Conservation (phyloP, 2,797 vertebrate species). For the Morelia viridis region DNA sequence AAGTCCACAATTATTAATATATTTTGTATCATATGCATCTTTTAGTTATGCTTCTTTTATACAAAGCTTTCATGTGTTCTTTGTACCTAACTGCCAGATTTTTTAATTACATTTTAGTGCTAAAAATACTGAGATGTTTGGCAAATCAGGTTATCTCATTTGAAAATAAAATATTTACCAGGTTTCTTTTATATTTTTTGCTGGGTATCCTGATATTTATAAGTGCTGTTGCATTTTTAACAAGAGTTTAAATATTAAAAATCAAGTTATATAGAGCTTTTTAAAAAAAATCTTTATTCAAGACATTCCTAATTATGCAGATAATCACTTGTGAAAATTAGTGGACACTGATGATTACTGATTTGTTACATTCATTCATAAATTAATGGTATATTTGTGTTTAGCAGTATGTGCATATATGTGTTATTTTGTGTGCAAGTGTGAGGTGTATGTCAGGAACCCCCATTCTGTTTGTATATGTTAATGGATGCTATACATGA, state of each 20-base stretch:
- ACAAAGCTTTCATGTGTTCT: not conserved
- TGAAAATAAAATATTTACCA: not conserved
- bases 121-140: not conserved
- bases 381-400: conserved; percentile 4
- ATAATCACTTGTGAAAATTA: not conserved
- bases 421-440: not conserved
- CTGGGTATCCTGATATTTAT: not conserved
- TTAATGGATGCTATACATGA: conserved; percentile 37
- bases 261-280: not conserved
- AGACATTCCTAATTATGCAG: not conserved
- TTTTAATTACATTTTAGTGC: not conserved
- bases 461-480: conserved; percentile 4
- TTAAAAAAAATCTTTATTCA: conserved; percentile 1
- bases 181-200: not conserved
- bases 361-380: not conserved
- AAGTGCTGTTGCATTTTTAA: conserved; percentile 15
- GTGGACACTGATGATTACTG: conserved; percentile 10
- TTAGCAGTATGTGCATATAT: conserved; percentile 10
- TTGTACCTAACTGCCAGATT: too few relatives aligned
- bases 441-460: not conserved
- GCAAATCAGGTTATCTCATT: not conserved
- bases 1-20: not conserved
- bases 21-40: not conserved
- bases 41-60: not conserved
- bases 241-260: conserved; percentile 41